Base-by-base conservation (phyloP, 2,888 invertebrate genomes). In the Mimumesa dahlbomi region DNA sequence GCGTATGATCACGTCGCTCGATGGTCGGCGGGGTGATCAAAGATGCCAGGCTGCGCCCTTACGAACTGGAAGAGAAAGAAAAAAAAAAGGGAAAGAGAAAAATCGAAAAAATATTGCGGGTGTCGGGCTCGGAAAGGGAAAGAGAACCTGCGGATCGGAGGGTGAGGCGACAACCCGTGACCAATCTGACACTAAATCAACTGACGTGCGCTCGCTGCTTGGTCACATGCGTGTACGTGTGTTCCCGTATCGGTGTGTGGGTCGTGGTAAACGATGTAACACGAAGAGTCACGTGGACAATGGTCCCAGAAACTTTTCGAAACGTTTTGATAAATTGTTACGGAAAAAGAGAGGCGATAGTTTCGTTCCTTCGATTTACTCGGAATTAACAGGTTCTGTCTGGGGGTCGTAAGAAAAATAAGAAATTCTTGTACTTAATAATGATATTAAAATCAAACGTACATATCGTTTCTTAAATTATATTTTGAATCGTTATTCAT, bases 101-200 rank as follows among this genome's bases (percentile, higher is more conserved):
- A 71, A 71, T 73, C 48, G 78, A 84, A 75, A 81, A 78, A 73
- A 74, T 82, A 83, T 75, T 69, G 62, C 69, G 64, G 59, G 69
- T 67, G 64, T 72, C 48, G 58, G 48, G 46, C 16, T 29, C 65
- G 52, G 58, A 58, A 52, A 29, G 62, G 29, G 58, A 58, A 25
- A 65, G 66, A 69, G 76, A 74, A 48, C 21, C 65, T 50, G 70
- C 45, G 57, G 70, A 36, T 68, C 69, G 72, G 72, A 75, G 83
- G 76, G 76, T 82, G 82, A 85, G 84, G 81, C 84, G 84, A 84
- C 84, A 84, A 84, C 81, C 84, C 87, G 86, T 86, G 86, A 86
- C 86, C 86, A 86, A 86, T 86, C 86, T 83, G 82, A 84, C 86
- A 82, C 84, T 86, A 87, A 86, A 86, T 86, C 86, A 86, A 85